Base-by-base conservation (phyloP, 2,888 invertebrate species). In the Oxyteleia sp. region DNA sequence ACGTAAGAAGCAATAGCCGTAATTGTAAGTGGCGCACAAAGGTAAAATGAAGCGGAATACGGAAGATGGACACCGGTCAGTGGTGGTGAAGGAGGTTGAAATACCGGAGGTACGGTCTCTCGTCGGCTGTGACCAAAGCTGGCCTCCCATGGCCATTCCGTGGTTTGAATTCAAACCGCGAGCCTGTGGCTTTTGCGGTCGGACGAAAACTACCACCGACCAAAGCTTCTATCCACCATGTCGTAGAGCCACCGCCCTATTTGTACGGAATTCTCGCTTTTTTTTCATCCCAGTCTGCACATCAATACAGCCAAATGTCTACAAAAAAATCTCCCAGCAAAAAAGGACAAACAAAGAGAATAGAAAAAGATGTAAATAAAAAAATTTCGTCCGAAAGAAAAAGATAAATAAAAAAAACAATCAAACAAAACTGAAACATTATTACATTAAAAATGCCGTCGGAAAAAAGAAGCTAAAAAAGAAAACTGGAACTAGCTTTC, bases 161-260 rank as follows among this genome's bases (percentile, higher is more conserved):
- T 86, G 91, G 91, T 91, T 89, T 89, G 89, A 87, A 91, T 90
- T 88, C 89, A 87, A 87, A 89, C 91, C 91, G 89, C 92, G 89
- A 90, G 90, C 89, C 90, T 90, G 93, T 75, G 92, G 92, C 88
- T 91, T 92, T 88, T 91, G 93, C 89, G 92, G 93, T 91, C 82
- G 88, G 88, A 84, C 89, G 89, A 88, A 90, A 90, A 91, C 92
- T 91, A 86, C 91, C 89, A 82, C 87, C 86, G 61, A 85, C 86
- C 87, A 82, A 85, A 86, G 74, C 84, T 69, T 76, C 75, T 35
- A 72, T 55, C 69, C 81, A 78, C 78, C 79, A 82, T 84, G 88
- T 86, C 86, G 80, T 68, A 61, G 71, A 78, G 82, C 82, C 79
- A 51, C 68, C 72, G 49, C 68, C 69, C 80, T 78, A 81, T 81